Evolutionary conservation across 2,113 vertebrate genomes (phyloP), one percentile per base, ranked within the genome.

Genomic region (Ceyx cyanopectus): DNA sequence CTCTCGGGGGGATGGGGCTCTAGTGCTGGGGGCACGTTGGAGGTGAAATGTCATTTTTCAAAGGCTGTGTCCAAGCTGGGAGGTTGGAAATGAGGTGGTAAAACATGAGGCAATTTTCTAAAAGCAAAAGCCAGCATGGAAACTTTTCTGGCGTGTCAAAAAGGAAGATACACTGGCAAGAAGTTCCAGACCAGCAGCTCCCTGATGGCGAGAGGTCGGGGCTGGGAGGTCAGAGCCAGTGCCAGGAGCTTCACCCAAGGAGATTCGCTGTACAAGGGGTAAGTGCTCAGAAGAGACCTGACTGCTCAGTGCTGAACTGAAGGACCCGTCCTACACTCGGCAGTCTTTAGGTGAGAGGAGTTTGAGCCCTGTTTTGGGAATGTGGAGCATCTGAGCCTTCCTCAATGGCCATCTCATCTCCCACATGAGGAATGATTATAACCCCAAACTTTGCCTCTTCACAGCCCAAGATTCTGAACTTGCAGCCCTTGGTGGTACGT

Each of bases 251-350:
- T 46, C 2, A 1, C 43, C 58, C 23, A 3, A 18, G 7, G 65
- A 23, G 20, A 1, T 12, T 53, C 0, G 1, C 29, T n/a, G 1
- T 15, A 12, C 43, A 23, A 46, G 15, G 75, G 54, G 24, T 9
- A 12, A 18, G 40, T 14, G 45, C 17, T 29, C 23, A 17, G 46
- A 12, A 10, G 48, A 34, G 48, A 15, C 41, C 29, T 26, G 40
- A 12, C 40, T 10, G 4, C 4, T 1, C 4, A 19, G 70, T 5
- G 5, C 43, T 1, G 3, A 0, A 0, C 23, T 1, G 51, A 37
- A 15, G 63, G 70, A 14, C 37, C 19, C 0, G 0, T 56, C 62
- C 41, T 41, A 5, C 4, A 1, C 56, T 15, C 4, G 1, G 54
- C 48, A 3, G 1, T 17, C n/a, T 22, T 26, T 14, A 5, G 61